Percentiles rank a stretch among this genome's conserved stretches.
Evolutionary conservation across 2,797 vertebrate species (phyloP).

Genomic region (Coranthus polyacanthus): DNA sequence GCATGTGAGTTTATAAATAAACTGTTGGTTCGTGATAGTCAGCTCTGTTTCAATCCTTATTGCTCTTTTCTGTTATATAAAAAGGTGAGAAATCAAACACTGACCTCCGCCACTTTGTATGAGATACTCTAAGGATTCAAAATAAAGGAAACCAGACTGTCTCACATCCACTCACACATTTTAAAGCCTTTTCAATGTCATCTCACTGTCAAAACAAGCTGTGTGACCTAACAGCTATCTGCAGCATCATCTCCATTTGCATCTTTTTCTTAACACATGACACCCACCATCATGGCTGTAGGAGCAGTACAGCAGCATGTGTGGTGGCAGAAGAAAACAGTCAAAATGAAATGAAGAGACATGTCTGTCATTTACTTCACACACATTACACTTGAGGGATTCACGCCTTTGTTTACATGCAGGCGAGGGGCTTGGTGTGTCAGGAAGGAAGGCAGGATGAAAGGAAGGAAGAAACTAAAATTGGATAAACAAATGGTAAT

Average conservation of each 20-base stretch:
- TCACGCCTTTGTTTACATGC: not conserved
- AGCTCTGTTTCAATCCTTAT: too few relatives aligned
- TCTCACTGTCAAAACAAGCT: not conserved
- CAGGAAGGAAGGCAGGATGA: not conserved
- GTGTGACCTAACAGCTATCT: conserved; percentile 1
- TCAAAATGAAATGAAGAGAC: not conserved
- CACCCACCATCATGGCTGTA: not conserved
- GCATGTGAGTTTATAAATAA: too few relatives aligned
- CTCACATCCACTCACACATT: not conserved
- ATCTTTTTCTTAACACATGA: not conserved
- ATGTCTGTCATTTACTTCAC: too few relatives aligned
- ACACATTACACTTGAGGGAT: not conserved
- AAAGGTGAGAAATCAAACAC: too few relatives aligned
- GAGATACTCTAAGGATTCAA: too few relatives aligned
- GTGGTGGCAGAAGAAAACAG: not conserved
- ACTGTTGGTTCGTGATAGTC: too few relatives aligned
- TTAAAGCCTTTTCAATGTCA: not conserved
- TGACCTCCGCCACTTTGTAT: too few relatives aligned
- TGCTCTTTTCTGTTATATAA: too few relatives aligned
- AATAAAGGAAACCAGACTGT: too few relatives aligned
- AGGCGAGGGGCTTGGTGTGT: not conserved
- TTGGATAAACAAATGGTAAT: not conserved
- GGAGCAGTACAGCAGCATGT: not conserved
- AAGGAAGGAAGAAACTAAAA: not conserved
- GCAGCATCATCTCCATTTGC: conserved; percentile 1